Percentiles rank a stretch among this genome's conserved stretches.
Evolutionary conservation across 30 jellyfish, hydroid and myxozoan genomes (phyloP).

Genomic region (Phacellophora camtschatica): DNA sequence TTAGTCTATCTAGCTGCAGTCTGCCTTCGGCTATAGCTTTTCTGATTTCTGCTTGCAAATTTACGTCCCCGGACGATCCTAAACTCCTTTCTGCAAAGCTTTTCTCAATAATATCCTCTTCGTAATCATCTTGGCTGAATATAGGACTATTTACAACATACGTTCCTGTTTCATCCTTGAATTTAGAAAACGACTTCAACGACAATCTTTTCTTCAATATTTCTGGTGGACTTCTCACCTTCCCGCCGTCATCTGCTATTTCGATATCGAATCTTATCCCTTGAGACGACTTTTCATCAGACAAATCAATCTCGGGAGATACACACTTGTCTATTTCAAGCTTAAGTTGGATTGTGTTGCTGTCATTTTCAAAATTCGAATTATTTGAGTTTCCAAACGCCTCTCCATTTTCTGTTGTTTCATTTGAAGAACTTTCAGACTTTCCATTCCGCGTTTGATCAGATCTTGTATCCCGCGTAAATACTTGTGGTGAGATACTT

Average conservation of each 20-base stretch:
- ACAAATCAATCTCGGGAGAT: not conserved
- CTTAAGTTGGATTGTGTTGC: not conserved
- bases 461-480: no score
- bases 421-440: not conserved
- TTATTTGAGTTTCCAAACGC: no score
- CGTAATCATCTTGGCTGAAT: slow-evolving; percentile 11
- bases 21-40: slow-evolving; percentile 26
- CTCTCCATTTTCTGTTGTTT: no score
- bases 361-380: not conserved
- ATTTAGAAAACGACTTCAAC: not conserved
- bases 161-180: slow-evolving; percentile 33
- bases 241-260: slow-evolving; percentile 1
- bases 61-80: slow-evolving; percentile 16
- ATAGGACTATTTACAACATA: slow-evolving; percentile 47
- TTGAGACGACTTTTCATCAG: not conserved
- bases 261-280: slow-evolving; percentile 32
- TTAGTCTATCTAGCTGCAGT: not conserved
- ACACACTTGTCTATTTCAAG: not conserved
- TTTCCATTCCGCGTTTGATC: not conserved
- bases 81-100: slow-evolving; percentile 16
- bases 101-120: not conserved
- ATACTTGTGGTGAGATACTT: no score
- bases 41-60: slow-evolving; percentile 27
- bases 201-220: slow-evolving; percentile 25
- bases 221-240: slow-evolving; percentile 16